Evolutionary conservation across 2,888 invertebrate genomes (phyloP), one percentile per base, ranked within the genome.

Genomic region (Limnephilus marmoratus): DNA sequence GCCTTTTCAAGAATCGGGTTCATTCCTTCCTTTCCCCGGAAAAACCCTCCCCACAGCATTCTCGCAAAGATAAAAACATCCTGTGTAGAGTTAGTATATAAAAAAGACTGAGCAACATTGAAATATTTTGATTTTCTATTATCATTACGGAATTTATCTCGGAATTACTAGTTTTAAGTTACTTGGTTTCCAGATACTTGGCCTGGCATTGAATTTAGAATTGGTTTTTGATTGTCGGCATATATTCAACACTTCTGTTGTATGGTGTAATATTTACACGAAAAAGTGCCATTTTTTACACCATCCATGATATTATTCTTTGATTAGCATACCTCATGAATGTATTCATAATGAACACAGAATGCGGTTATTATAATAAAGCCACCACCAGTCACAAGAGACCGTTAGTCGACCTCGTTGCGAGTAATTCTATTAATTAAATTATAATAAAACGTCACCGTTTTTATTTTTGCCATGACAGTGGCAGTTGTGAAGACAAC

Each of bases 391-490:
- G 49, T 49, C 13, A 31, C 34, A 34, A 18, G 45, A 18, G 53
- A 90, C 90, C 45, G 90, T 90, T 90, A 90, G 83, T 29, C 68
- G 90, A 49, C 90, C 90, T 85, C 37, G 49, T 85, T 85, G 34
- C 11, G 90, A n/a, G 68, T 83, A 29, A 83, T 85, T 82, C 45
- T 53, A 29, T 82, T 45, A 49, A n/a, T 90, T 18, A 49, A 90
- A 90, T 90, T 85, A 90, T 90, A 85, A 83, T 85, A 82, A 90
- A 53, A 49, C 49, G 82, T 85, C 83, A 83, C 83, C 15, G 34
- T 11, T 24, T 24, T 68, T 68, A 49, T 68, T 68, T 68, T n/a
- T 9, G 68, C 68, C 68, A 24, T 68, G 68, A 24, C 68, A 68
- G 24, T 68, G 68, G 24, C 68, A 68, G 68, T 68, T 68, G 68